These are phyloP conservation scores for Noctua fimbriata DNA, from an alignment of 2,888 invertebrate genomes.

Conservation along the genomic window DNA sequence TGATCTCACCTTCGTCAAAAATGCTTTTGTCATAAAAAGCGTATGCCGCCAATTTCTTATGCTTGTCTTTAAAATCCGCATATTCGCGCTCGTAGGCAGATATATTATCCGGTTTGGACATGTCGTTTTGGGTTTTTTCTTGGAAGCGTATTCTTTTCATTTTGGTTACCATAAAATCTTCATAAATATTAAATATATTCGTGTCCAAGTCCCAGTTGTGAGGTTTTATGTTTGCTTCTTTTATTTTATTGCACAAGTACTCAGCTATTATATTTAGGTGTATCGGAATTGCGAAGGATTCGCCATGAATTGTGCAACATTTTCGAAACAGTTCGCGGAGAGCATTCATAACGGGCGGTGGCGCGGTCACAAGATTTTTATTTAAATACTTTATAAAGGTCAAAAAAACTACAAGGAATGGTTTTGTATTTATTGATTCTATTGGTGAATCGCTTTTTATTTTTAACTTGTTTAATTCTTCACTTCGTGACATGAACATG, in stretches of 20 bases:
- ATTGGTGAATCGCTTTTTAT: too few species aligned
- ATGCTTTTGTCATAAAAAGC: not conserved
- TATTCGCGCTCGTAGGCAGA: not conserved
- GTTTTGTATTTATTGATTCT: too few species aligned
- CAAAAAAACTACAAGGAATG: too few species aligned
- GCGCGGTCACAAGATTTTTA: too few species aligned
- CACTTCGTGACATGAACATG: too few species aligned
- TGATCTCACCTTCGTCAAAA: not conserved
- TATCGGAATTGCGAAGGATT: constrained; percentile 14
- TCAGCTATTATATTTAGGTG: constrained; percentile 30
- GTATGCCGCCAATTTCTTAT: constrained; percentile 19
- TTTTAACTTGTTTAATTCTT: too few species aligned
- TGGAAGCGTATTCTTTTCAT: not conserved
- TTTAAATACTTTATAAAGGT: too few species aligned
- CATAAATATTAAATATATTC: not conserved
- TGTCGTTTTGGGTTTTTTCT: constrained; percentile 11
- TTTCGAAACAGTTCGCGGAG: too few species aligned
- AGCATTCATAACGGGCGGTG: too few species aligned
- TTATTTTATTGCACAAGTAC: constrained; percentile 27
- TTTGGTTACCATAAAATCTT: not conserved
- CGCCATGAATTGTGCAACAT: too few species aligned
- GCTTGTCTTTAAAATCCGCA: not conserved
- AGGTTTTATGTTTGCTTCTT: not conserved
- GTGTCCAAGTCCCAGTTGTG: not conserved
- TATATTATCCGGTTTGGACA: constrained; percentile 13